Base-by-base conservation (phyloP, 2,888 invertebrate genomes). In the Trachelus iudaicus region DNA sequence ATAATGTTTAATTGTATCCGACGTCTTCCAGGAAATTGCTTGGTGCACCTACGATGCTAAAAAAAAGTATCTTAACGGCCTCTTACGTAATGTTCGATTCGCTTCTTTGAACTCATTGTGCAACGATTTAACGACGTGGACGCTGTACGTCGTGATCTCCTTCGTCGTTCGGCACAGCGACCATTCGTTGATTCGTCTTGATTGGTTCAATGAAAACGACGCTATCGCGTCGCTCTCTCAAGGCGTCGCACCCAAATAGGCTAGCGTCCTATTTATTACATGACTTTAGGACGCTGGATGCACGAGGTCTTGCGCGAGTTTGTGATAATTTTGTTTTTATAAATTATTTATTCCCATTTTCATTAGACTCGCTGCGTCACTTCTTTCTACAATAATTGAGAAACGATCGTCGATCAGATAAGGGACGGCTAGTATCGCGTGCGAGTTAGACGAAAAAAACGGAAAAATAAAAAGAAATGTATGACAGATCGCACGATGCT, bases 111-210 rank as follows among this genome's bases (percentile, higher is more conserved):
- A 56, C 56, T 56, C 56, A 56, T 74, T 74, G 74, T 74, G 35
- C 35, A 74, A 74, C 35, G 12, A 71, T 23, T 30, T 34, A 34
- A 71, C 15, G 71, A 56, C 40, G 6, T 40, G 40, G 40, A 15
- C 23, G 23, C 23, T 15, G 23, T 9, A 56, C 23, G 23, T 56
- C 56, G 23, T 56, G 56, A 56, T 56, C 56, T 40, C 4, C 40
- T 23, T 23, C 15, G 15, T 56, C 56, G 56, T 56, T 23, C 56
- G 15, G 4, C 1, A 56, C 23, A 56, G 56, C 23, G 71, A 34
- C n/a, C 35, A 74, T 74, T 74, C 74, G 74, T 74, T 74, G 74
- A 74, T 74, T 74, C 35, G 74, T n/a, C 74, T 74, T 74, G 74
- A 74, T 74, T 74, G 34, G 12, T n/a, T 74, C 74, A 74, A 74